Base-by-base conservation (phyloP, 2,888 invertebrate genomes). In the Ophioninae sp. region DNA sequence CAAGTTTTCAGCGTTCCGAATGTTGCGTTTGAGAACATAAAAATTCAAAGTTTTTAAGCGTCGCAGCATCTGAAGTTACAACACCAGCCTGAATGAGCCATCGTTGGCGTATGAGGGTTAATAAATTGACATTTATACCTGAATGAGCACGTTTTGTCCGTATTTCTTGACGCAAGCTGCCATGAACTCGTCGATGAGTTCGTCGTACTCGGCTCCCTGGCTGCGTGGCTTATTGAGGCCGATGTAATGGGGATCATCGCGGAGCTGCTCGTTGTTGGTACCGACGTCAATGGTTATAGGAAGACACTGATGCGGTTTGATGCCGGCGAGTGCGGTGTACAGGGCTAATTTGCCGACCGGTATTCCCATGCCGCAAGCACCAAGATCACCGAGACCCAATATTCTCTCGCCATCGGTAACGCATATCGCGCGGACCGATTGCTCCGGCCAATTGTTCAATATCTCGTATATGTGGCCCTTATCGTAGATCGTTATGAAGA, bases 321-420 rank as follows among this genome's bases (percentile, higher is more conserved):
- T 98, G n/a, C 98, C 99, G 30, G 98, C 99, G 86, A 99, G 94
- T 0, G 99, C 99, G 0, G 99, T 99, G 93, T 99, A 99, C 59
- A 99, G 94, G 0, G 99, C 96, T 85, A 99, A 94, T 93, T 99
- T 99, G 30, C 99, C 99, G 10, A 99, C 98, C 0, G 99, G 99
- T 89, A 99, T 99, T 81, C 99, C 99, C 98, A 98, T 98, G 37
- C 99, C 99, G 90, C 97, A 97, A 0, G 98, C 98, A 0, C 99
- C 99, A 72, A 99, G 95, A 93, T 99, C 99, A 6, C 99, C 99
- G 61, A 99, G 95, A 87, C 99, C 99, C 87, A 99, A 94, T 91
- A 99, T 99, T 76, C 99, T 95, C 92, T 99, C 99, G 50, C 99
- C 99, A 90, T 99, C 99, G 0, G 99, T 99, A 73, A 99, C 98